Percentiles rank a stretch among this genome's conserved stretches.
phyloP scores from a whole-genome alignment of 2,113 vertebrate species.

The Glaucomys volans region DNA sequence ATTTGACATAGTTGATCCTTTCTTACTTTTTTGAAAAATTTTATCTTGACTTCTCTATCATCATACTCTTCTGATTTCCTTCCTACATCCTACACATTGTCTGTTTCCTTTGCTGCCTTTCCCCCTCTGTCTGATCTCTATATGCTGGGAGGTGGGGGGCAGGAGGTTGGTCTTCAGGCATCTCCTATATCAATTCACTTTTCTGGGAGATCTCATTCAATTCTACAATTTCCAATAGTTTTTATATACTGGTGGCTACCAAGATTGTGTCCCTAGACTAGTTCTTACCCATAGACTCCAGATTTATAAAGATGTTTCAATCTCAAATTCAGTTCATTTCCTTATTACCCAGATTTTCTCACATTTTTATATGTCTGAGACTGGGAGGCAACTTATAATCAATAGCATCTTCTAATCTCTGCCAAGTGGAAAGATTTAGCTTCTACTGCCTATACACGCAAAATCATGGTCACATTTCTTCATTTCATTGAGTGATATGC shows the following conservation, averaged over 20 bases:
- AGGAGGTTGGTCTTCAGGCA: background rate
- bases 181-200: background rate
- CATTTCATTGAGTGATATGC: background rate
- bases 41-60: background rate
- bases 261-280: background rate
- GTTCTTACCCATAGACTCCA: background rate
- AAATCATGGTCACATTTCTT: background rate
- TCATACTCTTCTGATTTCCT: background rate
- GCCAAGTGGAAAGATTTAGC: background rate
- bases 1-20: background rate
- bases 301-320: background rate
- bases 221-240: background rate
- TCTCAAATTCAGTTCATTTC: background rate
- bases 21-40: background rate
- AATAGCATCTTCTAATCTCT: background rate
- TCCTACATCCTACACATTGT: background rate
- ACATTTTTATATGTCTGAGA: background rate
- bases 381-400: background rate
- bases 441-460: background rate
- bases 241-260: background rate
- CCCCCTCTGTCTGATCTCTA: background rate
- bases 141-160: background rate
- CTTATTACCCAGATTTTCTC: background rate
- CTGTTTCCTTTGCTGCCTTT: background rate
- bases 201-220: background rate